Evolutionary conservation across 2,113 vertebrate genomes (phyloP), one percentile per base, ranked within the genome.

Genomic region (Serilophus lunatus): DNA sequence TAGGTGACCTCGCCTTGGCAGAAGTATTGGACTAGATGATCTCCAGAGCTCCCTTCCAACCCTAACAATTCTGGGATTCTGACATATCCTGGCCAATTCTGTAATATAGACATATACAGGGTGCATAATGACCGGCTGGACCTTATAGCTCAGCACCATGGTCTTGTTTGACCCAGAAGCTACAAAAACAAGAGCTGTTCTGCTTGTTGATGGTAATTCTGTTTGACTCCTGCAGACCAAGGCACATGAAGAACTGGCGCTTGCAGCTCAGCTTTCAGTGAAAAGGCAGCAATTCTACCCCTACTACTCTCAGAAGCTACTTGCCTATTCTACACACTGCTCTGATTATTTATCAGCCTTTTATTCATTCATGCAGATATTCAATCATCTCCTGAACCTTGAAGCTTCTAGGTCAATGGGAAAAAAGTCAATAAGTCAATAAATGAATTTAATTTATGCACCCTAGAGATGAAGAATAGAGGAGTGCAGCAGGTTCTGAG

Each of bases 11-110:
- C 59, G 45, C n/a, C 40, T 15, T 54, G 61, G 14, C 78, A 11
- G n/a, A 12, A 8, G 1, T 0, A 0, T 13, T 54, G 65, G 40
- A 24, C 3, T 71, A 40, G 19, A 7, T 61, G 15, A 25, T 26
- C 54, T 82, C 28, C 61, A 75, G 9, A 35, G 23, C 11, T 68
- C 11, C 11, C 12, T 89, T 54, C 40, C n/a, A 40, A 5, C 9
- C 20, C 12, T 25, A 49, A 26, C 12, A 47, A 14, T 35, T 40
- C 72, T 36, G 22, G 22, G 20, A 24, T 13, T 42, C 49, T 42
- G 33, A 3, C 9, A 45, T 4, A 61, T 7, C 33, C 20, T 33
- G 54, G 31, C 6, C 40, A 51, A 6, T 69, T 64, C 45, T 54
- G 24, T 64, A 40, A 65, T 44, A 36, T 4, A 26, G 16, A 8